Conservation (phyloP, 2,888 invertebrate genomes). For the Tachina grossa region DNA sequence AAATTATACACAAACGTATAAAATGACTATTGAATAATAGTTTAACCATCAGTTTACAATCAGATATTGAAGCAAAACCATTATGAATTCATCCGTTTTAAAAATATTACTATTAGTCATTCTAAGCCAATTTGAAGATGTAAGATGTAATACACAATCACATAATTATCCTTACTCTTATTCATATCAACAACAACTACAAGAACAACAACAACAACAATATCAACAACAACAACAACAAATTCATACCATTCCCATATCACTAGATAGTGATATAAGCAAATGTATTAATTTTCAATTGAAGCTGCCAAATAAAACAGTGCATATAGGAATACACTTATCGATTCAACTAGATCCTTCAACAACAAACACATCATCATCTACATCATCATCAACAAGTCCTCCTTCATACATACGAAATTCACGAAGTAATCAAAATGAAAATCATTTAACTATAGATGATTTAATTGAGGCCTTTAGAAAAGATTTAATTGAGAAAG, state of each 20-base stretch:
- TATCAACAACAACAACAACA: neutral
- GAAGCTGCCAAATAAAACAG: constrained; percentile 3
- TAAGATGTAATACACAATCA: constrained; percentile 1
- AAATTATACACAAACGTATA: constrained; percentile 37
- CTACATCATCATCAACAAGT: neutral
- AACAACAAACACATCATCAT: neutral
- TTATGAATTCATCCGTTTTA: neutral
- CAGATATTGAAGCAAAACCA: neutral
- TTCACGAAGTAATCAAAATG: neutral
- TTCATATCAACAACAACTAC: neutral
- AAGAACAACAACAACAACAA: neutral
- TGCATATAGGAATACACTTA: neutral
- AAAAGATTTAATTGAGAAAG: constrained; percentile 47
- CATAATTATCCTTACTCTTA: neutral
- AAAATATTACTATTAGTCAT: neutral
- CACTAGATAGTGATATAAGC: neutral
- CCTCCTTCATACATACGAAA: neutral
- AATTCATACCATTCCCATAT: neutral
- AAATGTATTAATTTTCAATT: neutral
- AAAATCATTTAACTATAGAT: constrained; percentile 27
- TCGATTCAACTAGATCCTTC: constrained; percentile 3
- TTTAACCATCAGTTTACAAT: neutral
- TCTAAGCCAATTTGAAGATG: neutral
- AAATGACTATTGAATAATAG: constrained; percentile 21
- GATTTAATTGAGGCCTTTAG: constrained; percentile 51